Conservation (phyloP, 2,888 invertebrate species). For the Lithophane leautieri region DNA sequence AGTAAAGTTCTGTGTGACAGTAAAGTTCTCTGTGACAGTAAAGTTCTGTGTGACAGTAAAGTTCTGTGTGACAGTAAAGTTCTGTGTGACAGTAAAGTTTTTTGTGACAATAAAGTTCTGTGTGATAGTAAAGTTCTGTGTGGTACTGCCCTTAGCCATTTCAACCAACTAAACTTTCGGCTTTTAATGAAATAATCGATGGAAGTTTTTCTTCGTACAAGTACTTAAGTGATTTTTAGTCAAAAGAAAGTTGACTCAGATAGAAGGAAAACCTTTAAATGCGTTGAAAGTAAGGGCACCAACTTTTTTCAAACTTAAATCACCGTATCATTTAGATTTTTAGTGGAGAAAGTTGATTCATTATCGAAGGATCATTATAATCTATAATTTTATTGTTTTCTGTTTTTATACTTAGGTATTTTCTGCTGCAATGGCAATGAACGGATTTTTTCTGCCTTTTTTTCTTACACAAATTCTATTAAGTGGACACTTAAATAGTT, state of each 20-base stretch:
- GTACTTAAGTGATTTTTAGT: constrained; percentile 14
- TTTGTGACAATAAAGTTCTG: too few relatives aligned
- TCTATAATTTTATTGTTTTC: too few relatives aligned
- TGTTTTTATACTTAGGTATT: too few relatives aligned
- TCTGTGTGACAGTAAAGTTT: too few relatives aligned
- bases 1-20: not conserved
- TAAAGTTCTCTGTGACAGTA: too few relatives aligned
- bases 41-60: too few relatives aligned
- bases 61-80: not conserved
- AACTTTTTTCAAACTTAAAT: constrained; percentile 2
- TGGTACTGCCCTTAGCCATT: not conserved
- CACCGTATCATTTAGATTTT: constrained; percentile 34
- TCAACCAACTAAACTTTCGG: constrained; percentile 3
- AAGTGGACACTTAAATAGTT: too few relatives aligned
- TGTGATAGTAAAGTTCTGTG: not conserved
- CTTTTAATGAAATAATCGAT: constrained; percentile 32
- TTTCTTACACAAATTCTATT: not conserved
- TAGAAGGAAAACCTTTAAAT: not conserved
- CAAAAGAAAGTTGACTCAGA: constrained; percentile 12
- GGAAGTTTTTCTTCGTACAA: constrained; percentile 25
- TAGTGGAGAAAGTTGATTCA: constrained; percentile 1
- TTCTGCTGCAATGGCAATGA: too few relatives aligned
- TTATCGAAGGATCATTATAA: not conserved
- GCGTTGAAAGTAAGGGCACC: not conserved
- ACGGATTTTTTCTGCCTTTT: too few relatives aligned